These are phyloP conservation scores for Eretmochelys imbricata DNA, from an alignment of 2,113 vertebrate species.

Conservation along the genomic window DNA sequence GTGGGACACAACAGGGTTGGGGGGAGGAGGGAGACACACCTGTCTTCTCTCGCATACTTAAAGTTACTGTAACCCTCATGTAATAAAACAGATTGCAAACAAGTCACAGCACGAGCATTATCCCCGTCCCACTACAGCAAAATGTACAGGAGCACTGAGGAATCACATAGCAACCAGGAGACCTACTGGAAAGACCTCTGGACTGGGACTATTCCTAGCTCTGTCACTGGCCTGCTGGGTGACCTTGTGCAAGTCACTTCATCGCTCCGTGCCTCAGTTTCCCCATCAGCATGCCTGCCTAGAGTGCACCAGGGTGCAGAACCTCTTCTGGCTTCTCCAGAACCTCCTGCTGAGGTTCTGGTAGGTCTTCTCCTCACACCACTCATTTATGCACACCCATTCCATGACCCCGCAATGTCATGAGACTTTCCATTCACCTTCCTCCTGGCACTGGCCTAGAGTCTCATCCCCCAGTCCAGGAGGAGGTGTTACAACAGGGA, in stretches of 20 bases:
- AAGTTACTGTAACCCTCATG: background rate
- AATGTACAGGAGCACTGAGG: background rate
- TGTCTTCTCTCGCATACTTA: background rate
- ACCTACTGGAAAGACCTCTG: background rate
- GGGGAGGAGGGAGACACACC: background rate
- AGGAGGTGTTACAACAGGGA: background rate
- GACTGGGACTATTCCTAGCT: background rate
- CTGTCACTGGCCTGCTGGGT: background rate
- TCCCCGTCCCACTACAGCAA: background rate
- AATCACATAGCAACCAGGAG: background rate
- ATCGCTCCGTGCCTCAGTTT: background rate
- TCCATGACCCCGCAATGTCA: background rate
- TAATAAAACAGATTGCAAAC: background rate
- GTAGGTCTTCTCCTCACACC: background rate
- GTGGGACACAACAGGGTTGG: too few species aligned
- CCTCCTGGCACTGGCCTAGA: background rate
- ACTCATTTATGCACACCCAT: background rate
- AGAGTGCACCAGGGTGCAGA: background rate
- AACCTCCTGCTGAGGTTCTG: background rate
- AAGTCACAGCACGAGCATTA: background rate
- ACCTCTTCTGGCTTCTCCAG: background rate
- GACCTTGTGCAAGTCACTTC: background rate
- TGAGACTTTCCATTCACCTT: background rate
- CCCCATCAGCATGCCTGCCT: background rate
- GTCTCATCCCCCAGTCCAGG: background rate